Evolutionary conservation across 1,140 invertebrate genomes (phyloP).

Genomic region (Drosophila tropicalis): DNA sequence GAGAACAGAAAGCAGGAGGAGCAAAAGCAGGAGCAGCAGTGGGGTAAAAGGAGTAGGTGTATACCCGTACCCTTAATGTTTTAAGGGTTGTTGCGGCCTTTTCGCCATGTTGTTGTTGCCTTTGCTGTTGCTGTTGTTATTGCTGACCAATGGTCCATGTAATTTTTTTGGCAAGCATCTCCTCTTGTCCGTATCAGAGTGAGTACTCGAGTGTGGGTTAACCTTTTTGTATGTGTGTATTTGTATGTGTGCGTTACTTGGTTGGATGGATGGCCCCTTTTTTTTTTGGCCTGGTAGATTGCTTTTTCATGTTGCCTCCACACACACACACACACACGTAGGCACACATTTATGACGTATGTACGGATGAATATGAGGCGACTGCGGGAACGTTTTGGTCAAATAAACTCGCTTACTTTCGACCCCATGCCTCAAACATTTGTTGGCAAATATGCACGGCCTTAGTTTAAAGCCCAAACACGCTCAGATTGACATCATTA

Average conservation of each 20-base stretch:
- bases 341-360: slow-evolving; percentile 72
- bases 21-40: not conserved
- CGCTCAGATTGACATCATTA: slow-evolving; percentile 78
- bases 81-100: slow-evolving; percentile 50
- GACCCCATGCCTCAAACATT: not conserved
- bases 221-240: slow-evolving; percentile 36
- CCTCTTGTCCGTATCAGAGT: slow-evolving; percentile 49
- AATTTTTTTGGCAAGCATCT: slow-evolving; percentile 78
- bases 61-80: slow-evolving; percentile 33
- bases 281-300: slow-evolving; percentile 44
- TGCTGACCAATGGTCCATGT: slow-evolving; percentile 76
- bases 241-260: not conserved
- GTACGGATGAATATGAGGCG: slow-evolving; percentile 33
- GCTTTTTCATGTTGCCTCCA: slow-evolving; percentile 58
- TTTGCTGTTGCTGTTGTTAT: slow-evolving; percentile 40
- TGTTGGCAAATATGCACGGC: slow-evolving; percentile 68
- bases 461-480: slow-evolving; percentile 66
- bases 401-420: slow-evolving; percentile 58
- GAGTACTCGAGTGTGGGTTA: slow-evolving; percentile 53
- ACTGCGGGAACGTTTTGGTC: slow-evolving; percentile 45
- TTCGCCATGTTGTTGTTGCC: slow-evolving; percentile 26
- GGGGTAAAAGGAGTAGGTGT: slow-evolving; percentile 4
- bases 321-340: slow-evolving; percentile 2
- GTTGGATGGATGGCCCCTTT: slow-evolving; percentile 17
- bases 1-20: slow-evolving; percentile 28